A percentile compares a stretch with the other conserved stretches of the same genome.
These are phyloP conservation scores for Steinernema feltiae DNA, from an alignment of 1,140 invertebrate genomes.

Conservation along the genomic window DNA sequence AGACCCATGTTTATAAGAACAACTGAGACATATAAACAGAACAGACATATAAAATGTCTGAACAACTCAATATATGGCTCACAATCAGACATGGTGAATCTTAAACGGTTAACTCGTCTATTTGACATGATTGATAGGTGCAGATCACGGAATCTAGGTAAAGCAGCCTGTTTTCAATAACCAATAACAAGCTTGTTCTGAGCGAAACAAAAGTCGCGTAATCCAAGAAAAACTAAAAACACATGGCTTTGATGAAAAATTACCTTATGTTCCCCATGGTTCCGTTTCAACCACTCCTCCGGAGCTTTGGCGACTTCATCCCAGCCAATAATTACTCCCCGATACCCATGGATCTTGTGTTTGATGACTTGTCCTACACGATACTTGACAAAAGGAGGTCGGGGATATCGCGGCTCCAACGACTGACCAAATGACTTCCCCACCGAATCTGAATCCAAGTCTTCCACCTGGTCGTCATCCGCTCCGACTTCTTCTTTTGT, in stretches of 20 bases:
- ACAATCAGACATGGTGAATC: too few relatives aligned
- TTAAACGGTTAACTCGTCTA: too few relatives aligned
- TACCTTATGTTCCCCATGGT: conserved; percentile 42
- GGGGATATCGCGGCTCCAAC: conserved; percentile 4
- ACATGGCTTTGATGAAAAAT: too few relatives aligned
- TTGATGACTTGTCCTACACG: conserved; percentile 63
- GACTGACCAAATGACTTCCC: background rate
- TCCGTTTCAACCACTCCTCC: conserved; percentile 50
- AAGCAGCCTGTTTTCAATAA: too few relatives aligned
- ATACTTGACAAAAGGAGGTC: conserved; percentile 60
- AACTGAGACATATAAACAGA: conserved; percentile 11
- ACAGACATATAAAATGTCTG: too few relatives aligned
- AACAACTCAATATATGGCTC: too few relatives aligned
- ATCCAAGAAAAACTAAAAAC: too few relatives aligned
- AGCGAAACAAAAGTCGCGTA: too few relatives aligned
- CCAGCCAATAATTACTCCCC: conserved; percentile 65
- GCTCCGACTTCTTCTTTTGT: background rate
- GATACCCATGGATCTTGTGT: conserved; percentile 61
- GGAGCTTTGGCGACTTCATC: conserved; percentile 60
- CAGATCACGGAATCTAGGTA: too few relatives aligned
- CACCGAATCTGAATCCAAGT: background rate
- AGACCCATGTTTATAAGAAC: conserved; percentile 13
- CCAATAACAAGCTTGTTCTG: too few relatives aligned
- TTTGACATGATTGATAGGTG: too few relatives aligned
- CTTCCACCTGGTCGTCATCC: background rate